phyloP scores from a whole-genome alignment of 2,113 vertebrate genomes.

The Chamaetylas fuelleborni region DNA sequence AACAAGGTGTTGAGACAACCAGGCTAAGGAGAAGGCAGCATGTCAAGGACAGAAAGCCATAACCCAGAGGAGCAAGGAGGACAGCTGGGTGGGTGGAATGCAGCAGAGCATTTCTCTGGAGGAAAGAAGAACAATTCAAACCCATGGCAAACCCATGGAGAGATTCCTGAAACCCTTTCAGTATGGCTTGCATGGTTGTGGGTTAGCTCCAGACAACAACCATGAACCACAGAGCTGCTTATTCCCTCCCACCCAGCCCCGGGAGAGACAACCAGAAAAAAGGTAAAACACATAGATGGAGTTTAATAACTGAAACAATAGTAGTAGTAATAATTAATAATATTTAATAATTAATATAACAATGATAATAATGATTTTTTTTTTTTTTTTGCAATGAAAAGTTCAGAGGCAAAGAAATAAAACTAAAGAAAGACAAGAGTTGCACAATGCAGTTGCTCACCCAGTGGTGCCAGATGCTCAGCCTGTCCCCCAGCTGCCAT shows the following conservation, averaged over 20 bases:
- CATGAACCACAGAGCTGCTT: background rate
- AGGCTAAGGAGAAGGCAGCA: background rate
- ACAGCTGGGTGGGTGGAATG: rapidly evolving
- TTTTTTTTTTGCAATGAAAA: too few species aligned
- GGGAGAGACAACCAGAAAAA: background rate
- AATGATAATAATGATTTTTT: background rate
- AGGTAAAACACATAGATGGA: background rate
- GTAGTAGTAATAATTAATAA: too few species aligned
- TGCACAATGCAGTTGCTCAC: background rate
- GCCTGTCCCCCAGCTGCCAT: background rate
- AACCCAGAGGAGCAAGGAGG: background rate
- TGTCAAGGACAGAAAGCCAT: background rate
- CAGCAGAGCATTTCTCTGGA: background rate
- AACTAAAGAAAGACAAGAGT: background rate
- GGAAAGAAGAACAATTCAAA: background rate
- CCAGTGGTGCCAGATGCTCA: background rate
- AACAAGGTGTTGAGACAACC: background rate
- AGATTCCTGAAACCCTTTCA: background rate
- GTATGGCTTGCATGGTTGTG: background rate
- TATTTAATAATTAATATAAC: background rate
- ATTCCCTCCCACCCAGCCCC: background rate
- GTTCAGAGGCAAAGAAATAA: background rate
- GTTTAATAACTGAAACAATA: background rate
- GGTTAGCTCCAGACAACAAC: background rate
- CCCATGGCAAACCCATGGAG: background rate